phyloP scores from a whole-genome alignment of 2,797 vertebrate species.

The Pipistrellus kuhlii region DNA sequence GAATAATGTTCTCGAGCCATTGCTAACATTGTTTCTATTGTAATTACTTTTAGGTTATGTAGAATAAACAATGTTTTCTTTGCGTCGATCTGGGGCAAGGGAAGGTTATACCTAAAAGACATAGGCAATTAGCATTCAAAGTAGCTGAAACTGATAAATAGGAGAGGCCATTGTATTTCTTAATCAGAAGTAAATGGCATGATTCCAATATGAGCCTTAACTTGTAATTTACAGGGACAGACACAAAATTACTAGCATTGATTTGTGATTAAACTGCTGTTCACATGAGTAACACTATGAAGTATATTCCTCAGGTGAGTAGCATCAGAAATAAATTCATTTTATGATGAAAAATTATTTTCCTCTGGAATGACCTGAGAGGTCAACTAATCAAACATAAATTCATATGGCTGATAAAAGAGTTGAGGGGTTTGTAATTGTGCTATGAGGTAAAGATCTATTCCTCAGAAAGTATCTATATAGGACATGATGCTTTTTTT shows the following conservation, averaged over 20 bases:
- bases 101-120: neutral
- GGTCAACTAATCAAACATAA: conserved; percentile 53
- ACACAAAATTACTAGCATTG: conserved; percentile 57
- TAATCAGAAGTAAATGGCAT: conserved; percentile 33
- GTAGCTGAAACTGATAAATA: neutral
- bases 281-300: conserved; percentile 40
- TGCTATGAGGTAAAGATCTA: neutral
- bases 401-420: neutral
- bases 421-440: neutral
- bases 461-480: neutral
- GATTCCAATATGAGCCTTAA: conserved; percentile 48
- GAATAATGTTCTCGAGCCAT: neutral
- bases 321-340: conserved; percentile 49
- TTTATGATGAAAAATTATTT: conserved; percentile 61
- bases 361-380: conserved; percentile 6
- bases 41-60: neutral
- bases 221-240: conserved; percentile 55
- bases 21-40: conserved; percentile 9
- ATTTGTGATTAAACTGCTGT: conserved; percentile 63
- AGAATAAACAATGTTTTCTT: neutral
- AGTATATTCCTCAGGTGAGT: conserved; percentile 26
- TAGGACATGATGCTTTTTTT: neutral
- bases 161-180: neutral
- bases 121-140: conserved; percentile 23
- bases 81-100: neutral